Conservation (phyloP, 2,797 vertebrate genomes). For the Cercopithecus petaurista region DNA sequence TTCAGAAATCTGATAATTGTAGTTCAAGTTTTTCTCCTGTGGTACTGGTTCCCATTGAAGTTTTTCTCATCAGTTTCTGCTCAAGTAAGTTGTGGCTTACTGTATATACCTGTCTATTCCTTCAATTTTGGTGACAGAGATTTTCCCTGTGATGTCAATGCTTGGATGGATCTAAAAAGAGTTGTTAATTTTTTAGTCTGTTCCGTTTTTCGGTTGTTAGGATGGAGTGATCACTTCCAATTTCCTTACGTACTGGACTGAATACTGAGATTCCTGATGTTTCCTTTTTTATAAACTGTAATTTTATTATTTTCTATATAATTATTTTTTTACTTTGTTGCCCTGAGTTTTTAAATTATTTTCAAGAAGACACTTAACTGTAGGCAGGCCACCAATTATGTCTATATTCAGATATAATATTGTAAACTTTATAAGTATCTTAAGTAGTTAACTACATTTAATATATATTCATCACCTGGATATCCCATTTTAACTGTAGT, state of each 20-base stretch:
- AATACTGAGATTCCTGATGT: background rate
- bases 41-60: background rate
- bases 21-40: background rate
- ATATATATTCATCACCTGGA: background rate
- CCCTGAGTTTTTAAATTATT: background rate
- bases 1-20: background rate
- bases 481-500: constrained; percentile 29
- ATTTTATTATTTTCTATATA: background rate
- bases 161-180: background rate
- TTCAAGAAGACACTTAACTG: background rate
- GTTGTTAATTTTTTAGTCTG: background rate
- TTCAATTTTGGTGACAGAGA: background rate
- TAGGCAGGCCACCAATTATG: background rate
- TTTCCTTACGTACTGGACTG: background rate
- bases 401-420: background rate
- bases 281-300: background rate
- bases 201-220: background rate
- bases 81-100: background rate
- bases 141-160: background rate
- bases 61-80: background rate
- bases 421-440: background rate
- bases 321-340: background rate
- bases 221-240: background rate
- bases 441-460: background rate
- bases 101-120: background rate